phyloP scores from a whole-genome alignment of 2,888 invertebrate species.

The Mycogona germanica region DNA sequence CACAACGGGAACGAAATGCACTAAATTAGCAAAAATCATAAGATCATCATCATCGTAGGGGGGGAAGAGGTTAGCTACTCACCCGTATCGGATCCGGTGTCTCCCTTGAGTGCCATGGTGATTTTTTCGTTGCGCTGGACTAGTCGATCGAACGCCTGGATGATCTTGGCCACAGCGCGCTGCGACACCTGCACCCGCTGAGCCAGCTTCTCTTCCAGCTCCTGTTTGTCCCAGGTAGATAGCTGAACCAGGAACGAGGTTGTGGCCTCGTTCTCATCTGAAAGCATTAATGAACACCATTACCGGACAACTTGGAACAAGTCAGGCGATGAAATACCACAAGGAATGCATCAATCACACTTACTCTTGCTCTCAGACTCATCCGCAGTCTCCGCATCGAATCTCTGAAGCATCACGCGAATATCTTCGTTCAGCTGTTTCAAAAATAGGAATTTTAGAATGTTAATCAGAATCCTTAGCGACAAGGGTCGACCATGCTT shows the following conservation, averaged over 20 bases:
- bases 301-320: not conserved
- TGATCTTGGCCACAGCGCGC: slow-evolving; percentile 88
- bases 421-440: slow-evolving; percentile 81
- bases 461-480: slow-evolving; percentile 1
- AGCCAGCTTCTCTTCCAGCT: slow-evolving; percentile 87
- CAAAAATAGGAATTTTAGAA: slow-evolving; percentile 7
- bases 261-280: slow-evolving; percentile 91
- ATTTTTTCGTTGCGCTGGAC: slow-evolving; percentile 94
- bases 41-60: not conserved
- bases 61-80: too few relatives aligned
- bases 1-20: slow-evolving; percentile 23
- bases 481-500: not conserved
- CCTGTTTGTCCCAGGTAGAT: slow-evolving; percentile 96
- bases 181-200: slow-evolving; percentile 94
- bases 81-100: too few relatives aligned
- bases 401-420: slow-evolving; percentile 79
- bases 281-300: slow-evolving; percentile 27
- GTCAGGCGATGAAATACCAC: too few relatives aligned
- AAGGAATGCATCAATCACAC: not conserved
- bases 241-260: slow-evolving; percentile 90
- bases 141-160: slow-evolving; percentile 90
- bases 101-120: slow-evolving; percentile 72
- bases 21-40: not conserved
- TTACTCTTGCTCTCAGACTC: slow-evolving; percentile 88
- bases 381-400: slow-evolving; percentile 95